phyloP scores from a whole-genome alignment of 37 sponge, comb jelly and placozoan genomes.

The Dysidea cf. avara region DNA sequence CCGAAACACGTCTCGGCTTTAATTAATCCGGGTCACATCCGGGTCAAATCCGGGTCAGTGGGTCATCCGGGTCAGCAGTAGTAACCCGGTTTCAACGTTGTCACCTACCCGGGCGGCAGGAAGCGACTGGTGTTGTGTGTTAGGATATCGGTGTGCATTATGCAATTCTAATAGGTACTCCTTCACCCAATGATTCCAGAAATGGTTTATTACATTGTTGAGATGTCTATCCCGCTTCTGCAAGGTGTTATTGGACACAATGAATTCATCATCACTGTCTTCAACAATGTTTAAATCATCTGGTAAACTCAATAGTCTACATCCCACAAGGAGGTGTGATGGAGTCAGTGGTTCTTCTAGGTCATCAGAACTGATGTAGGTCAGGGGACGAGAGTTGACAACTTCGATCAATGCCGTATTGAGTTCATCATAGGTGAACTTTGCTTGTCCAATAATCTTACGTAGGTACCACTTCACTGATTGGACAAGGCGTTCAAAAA shows the following conservation, averaged over 20 bases:
- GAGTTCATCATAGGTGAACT: too few species aligned
- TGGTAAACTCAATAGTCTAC: slow-evolving; percentile 41
- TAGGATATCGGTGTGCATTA: slow-evolving; percentile 13
- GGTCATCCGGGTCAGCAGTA: too few species aligned
- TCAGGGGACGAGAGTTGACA: slow-evolving; percentile 34
- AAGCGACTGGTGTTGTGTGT: too few species aligned
- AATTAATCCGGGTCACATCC: too few species aligned
- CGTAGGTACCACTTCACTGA: slow-evolving; percentile 35
- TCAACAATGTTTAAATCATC: slow-evolving; percentile 26
- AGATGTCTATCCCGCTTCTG: slow-evolving; percentile 42
- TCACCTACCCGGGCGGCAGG: too few species aligned
- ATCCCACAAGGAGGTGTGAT: slow-evolving; percentile 39
- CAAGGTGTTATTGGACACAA: not conserved
- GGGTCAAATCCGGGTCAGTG: too few species aligned
- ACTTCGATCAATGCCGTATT: slow-evolving; percentile 28
- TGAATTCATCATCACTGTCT: slow-evolving; percentile 33
- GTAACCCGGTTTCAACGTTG: too few species aligned
- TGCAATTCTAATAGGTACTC: slow-evolving; percentile 46
- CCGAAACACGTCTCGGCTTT: too few species aligned
- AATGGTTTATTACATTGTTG: slow-evolving; percentile 30
- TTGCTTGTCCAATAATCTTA: slow-evolving; percentile 36
- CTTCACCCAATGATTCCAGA: slow-evolving; percentile 31
- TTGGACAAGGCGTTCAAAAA: slow-evolving; percentile 36
- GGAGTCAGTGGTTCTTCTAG: slow-evolving; percentile 41
- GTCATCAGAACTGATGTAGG: slow-evolving; percentile 19